Percentiles rank a stretch among this genome's conserved stretches.
Evolutionary conservation across 2,113 vertebrate genomes (phyloP).

Genomic region (Cynocephalus volans): DNA sequence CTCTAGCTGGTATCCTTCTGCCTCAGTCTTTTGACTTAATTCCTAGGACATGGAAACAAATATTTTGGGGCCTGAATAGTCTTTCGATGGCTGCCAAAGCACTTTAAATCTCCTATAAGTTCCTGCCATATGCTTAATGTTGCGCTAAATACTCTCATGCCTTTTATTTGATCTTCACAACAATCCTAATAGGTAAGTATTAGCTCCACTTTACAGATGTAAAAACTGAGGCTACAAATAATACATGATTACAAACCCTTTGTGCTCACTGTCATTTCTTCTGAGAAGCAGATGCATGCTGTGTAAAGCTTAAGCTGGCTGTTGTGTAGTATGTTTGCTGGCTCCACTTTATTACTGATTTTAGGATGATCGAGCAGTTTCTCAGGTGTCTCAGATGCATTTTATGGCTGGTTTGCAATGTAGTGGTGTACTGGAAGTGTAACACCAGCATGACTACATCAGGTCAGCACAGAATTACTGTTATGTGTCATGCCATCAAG

Average conservation of each 20-base stretch:
- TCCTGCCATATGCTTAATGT: not conserved
- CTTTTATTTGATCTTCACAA: not conserved
- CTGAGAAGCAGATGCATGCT: not conserved
- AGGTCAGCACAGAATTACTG: not conserved
- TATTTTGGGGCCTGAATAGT: no score
- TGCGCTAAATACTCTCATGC: not conserved
- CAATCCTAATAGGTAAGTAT: not conserved
- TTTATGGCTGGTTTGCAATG: not conserved
- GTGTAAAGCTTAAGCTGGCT: not conserved
- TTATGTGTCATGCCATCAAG: not conserved
- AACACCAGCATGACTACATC: rapidly evolving
- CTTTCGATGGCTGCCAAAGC: not conserved
- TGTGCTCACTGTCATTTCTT: not conserved
- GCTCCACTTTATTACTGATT: not conserved
- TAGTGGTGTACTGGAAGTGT: rapidly evolving
- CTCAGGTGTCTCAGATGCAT: not conserved
- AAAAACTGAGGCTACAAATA: not conserved
- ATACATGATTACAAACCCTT: not conserved
- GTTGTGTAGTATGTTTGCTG: not conserved
- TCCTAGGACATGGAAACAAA: not conserved
- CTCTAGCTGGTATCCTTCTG: not conserved
- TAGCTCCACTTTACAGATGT: not conserved
- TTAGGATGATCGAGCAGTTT: not conserved
- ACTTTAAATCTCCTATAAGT: not conserved
- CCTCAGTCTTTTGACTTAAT: not conserved